These are phyloP conservation scores for Perizoma flavofasciatum DNA, from an alignment of 2,888 invertebrate genomes.

Conservation along the genomic window DNA sequence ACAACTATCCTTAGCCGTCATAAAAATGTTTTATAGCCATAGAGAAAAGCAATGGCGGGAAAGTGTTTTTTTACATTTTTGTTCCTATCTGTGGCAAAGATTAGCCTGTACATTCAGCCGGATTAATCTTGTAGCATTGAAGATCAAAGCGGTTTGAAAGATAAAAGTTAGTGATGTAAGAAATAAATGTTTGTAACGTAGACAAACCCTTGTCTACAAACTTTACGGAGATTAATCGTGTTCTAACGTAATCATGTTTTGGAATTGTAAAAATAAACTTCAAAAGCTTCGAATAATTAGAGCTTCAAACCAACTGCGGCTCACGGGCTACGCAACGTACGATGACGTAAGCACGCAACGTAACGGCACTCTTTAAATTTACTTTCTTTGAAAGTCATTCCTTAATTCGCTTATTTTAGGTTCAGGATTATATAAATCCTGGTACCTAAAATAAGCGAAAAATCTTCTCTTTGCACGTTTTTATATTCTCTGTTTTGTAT, in stretches of 20 bases:
- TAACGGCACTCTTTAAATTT: no score
- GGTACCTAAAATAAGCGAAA: no score
- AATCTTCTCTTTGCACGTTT: no score
- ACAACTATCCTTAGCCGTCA: conserved; percentile 32
- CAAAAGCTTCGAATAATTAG: no score
- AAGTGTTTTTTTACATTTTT: conserved; percentile 9
- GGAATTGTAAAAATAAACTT: neutral
- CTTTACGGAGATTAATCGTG: conserved; percentile 9
- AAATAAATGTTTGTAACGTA: conserved; percentile 24
- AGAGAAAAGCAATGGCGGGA: conserved; percentile 3
- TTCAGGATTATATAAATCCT: no score
- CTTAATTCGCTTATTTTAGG: no score
- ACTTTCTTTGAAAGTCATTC: no score
- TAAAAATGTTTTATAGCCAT: conserved; percentile 28
- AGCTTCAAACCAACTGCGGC: no score
- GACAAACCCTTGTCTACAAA: neutral
- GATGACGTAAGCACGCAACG: no score
- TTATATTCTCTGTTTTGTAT: no score
- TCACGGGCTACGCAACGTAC: no score
- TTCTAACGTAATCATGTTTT: conserved; percentile 1
- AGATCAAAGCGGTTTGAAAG: conserved; percentile 35
- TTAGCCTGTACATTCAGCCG: conserved; percentile 14
- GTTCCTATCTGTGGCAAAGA: conserved; percentile 3
- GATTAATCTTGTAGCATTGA: conserved; percentile 27
- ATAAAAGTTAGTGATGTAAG: conserved; percentile 28